These are phyloP conservation scores for Garrulus glandarius DNA, from an alignment of 2,797 vertebrate species.

Conservation along the genomic window DNA sequence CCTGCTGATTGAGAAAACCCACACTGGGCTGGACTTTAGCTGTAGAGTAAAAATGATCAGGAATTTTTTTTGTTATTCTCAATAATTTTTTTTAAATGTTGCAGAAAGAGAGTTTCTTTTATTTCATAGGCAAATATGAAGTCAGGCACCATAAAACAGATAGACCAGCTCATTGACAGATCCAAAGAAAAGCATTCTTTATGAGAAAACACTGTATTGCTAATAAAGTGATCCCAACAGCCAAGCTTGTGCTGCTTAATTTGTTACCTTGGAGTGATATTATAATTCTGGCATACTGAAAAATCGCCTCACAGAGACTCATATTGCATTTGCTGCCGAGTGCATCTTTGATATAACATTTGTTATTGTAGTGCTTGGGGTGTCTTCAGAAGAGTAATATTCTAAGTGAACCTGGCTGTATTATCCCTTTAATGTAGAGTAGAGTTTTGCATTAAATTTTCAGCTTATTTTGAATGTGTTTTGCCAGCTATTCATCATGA, in stretches of 20 bases:
- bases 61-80: background rate
- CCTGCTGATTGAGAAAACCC: background rate
- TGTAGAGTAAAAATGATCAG: background rate
- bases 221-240: conserved; percentile 52
- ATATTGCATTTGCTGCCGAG: conserved; percentile 29
- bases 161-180: background rate
- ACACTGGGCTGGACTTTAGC: background rate
- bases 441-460: conserved; percentile 11
- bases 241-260: conserved; percentile 42
- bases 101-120: background rate
- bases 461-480: conserved; percentile 1
- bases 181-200: background rate
- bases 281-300: conserved; percentile 61
- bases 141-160: background rate
- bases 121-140: background rate
- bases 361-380: conserved; percentile 20
- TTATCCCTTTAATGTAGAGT: background rate
- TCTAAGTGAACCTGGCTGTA: conserved; percentile 56
- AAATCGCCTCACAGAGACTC: conserved; percentile 52
- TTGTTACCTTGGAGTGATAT: conserved; percentile 58
- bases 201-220: conserved; percentile 13
- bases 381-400: conserved; percentile 57
- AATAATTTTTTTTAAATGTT: background rate
- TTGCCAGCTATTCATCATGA: background rate
- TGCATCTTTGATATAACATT: conserved; percentile 36